Evolutionary conservation across 2,113 vertebrate genomes (phyloP).

Genomic region (Apaloderma vittatum): DNA sequence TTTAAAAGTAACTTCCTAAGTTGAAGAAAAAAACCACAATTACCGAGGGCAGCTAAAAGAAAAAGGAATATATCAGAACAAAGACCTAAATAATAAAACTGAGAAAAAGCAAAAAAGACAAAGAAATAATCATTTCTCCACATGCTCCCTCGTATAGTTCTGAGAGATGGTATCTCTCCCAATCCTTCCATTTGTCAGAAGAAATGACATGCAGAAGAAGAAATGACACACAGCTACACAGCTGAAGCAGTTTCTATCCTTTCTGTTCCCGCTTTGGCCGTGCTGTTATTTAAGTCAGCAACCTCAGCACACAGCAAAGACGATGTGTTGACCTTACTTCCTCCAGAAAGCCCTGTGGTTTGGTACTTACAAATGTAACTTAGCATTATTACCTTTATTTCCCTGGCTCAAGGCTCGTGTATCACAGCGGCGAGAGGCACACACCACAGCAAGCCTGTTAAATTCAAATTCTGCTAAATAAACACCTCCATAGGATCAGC

Average conservation of each 20-base stretch:
- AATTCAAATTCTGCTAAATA: background rate
- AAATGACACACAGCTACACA: background rate
- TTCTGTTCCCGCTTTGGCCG: accelerated
- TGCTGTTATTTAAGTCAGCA: background rate
- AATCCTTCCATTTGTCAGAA: background rate
- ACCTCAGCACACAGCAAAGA: background rate
- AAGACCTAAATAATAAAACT: background rate
- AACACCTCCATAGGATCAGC: background rate
- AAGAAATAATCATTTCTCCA: background rate
- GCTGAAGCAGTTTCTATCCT: background rate
- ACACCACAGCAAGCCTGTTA: background rate
- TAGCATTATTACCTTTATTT: background rate
- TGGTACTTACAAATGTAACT: background rate
- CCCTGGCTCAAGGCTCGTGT: background rate
- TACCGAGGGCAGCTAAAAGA: background rate
- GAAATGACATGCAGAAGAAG: background rate
- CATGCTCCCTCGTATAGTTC: background rate
- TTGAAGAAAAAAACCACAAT: constrained; percentile 16
- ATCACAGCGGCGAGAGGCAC: accelerated
- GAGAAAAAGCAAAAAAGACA: background rate
- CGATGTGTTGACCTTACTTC: too few species aligned
- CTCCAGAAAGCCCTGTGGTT: background rate
- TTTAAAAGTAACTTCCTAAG: constrained; percentile 22
- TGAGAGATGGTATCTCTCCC: background rate
- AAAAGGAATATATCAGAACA: background rate